These are phyloP conservation scores for Tenthredo mesomela DNA, from an alignment of 2,888 invertebrate species.

Conservation along the genomic window DNA sequence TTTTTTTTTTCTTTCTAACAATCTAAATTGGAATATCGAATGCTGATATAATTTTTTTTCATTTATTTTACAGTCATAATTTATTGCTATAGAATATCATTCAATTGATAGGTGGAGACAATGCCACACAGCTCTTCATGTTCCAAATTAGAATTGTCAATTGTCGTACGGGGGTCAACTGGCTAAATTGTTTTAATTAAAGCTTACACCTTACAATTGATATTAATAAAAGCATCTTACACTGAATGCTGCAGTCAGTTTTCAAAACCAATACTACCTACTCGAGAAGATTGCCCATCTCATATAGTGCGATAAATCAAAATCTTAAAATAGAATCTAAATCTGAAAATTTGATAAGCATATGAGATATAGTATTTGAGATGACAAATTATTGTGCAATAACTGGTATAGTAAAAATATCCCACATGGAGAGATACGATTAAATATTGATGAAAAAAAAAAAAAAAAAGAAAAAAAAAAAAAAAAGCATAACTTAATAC, in stretches of 20 bases:
- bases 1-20: neutral
- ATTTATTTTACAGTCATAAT: neutral
- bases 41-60: neutral
- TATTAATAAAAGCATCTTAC: slow-evolving; percentile 68
- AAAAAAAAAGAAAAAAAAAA: too few relatives aligned
- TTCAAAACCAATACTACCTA: neutral
- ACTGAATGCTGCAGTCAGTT: neutral
- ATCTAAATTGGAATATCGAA: neutral
- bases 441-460: neutral
- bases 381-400: neutral
- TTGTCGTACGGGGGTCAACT: slow-evolving; percentile 69
- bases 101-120: slow-evolving; percentile 47
- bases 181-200: slow-evolving; percentile 72
- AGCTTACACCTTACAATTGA: slow-evolving; percentile 76
- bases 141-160: slow-evolving; percentile 66
- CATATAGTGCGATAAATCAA: neutral
- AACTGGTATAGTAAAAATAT: neutral
- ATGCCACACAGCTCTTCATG: slow-evolving; percentile 11
- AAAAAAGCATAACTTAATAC: neutral
- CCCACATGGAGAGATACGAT: neutral
- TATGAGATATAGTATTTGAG: neutral
- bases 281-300: neutral
- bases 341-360: neutral
- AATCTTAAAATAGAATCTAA: neutral
- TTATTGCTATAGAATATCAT: slow-evolving; percentile 4